Base-by-base conservation (phyloP, 2,888 invertebrate species). In the Deladenus siricidicola region DNA sequence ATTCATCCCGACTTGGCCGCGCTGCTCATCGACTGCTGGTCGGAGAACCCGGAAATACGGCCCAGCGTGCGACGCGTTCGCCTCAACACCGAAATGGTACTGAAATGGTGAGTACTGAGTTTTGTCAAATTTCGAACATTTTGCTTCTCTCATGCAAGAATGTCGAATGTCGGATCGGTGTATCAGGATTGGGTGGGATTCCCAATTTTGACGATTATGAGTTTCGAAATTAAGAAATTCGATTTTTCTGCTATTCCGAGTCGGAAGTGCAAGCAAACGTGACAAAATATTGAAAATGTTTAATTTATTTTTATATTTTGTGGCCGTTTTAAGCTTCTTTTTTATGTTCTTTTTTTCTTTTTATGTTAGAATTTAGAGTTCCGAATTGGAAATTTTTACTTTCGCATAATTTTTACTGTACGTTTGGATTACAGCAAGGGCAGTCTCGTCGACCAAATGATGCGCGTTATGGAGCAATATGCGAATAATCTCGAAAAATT, bases 401-500 rank as follows among this genome's bases (percentile, higher is more conserved):
- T n/a, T n/a, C n/a, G n/a, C n/a, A n/a, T n/a, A n/a, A n/a, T n/a
- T n/a, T n/a, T n/a, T n/a, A n/a, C n/a, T n/a, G n/a, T n/a, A n/a
- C n/a, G n/a, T 34, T 14, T 10, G 14, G 6, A 34, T 70, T 71
- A 60, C 54, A 76, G 73, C 44, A 76, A 74, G 54, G 77, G 77
- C 44, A 69, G 69, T 23, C 61, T 77, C 39, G 77, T 77, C 24
- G 77, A 77, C 56, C 77, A 77, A 57, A 76, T 76, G 76, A 76
- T 75, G 66, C 61, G 72, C 21, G 70, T 71, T 47, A 69, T 70
- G 71, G 70, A 71, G 44, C 63, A 74, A 54, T 77, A 77, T 50
- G 75, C 78, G 14, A 78, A 78, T 53, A 78, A 78, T 57, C 62
- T 78, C 44, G 78, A 78, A 62, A 77, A 78, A 47, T 30, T 78